Conservation (phyloP, 2,797 vertebrate genomes). For the Tokudaia tokunoshimensis region DNA sequence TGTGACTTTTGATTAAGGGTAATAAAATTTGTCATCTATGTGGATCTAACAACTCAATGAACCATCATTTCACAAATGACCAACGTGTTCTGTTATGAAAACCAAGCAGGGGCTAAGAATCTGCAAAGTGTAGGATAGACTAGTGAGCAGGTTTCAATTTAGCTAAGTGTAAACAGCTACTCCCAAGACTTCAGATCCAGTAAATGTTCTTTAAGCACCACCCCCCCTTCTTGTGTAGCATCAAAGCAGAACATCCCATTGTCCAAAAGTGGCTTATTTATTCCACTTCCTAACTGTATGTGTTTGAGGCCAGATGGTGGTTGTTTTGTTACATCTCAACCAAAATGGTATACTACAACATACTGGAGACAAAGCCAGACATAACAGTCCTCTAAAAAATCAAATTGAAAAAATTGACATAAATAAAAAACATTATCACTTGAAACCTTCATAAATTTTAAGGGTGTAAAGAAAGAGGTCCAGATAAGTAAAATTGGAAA, state of each 20-base stretch:
- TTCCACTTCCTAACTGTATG: background rate
- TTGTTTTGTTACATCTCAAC: background rate
- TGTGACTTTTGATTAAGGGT: conserved; percentile 17
- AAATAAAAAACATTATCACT: conserved; percentile 23
- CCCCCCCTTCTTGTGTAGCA: background rate
- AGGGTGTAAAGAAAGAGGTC: background rate
- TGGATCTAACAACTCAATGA: background rate
- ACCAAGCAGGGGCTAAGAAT: background rate
- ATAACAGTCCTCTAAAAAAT: background rate
- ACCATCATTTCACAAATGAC: background rate
- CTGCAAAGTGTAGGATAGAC: background rate
- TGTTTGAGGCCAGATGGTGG: background rate
- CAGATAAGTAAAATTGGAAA: conserved; percentile 20
- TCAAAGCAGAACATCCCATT: conserved; percentile 20
- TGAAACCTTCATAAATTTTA: conserved; percentile 21
- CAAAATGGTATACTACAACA: background rate
- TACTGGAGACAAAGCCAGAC: background rate
- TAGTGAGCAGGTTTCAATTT: conserved; percentile 25
- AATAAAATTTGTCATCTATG: background rate
- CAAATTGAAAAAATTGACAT: conserved; percentile 50
- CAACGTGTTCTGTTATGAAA: conserved; percentile 23
- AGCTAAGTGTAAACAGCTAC: background rate
- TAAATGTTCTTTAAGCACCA: conserved; percentile 1
- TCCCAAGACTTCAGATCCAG: conserved; percentile 44
- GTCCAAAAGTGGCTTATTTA: conserved; percentile 6